Conservation (phyloP, 2,113 vertebrate species). For the Saccopteryx leptura region DNA sequence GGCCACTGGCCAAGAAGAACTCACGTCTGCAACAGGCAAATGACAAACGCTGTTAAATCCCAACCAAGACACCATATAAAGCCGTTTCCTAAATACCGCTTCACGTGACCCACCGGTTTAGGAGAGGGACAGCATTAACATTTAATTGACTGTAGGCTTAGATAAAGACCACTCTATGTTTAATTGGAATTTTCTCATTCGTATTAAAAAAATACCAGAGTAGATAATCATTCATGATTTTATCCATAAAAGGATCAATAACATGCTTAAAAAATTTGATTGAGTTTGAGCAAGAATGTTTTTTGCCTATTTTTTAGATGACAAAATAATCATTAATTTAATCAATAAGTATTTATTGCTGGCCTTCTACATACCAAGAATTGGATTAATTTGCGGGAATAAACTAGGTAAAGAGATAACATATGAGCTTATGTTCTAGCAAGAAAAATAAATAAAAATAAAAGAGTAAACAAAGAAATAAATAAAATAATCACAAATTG, state of each 20-base stretch:
- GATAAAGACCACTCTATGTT: not conserved
- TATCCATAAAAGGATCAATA: not conserved
- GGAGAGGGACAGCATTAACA: not conserved
- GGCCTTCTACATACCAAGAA: not conserved
- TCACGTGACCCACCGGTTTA: not conserved
- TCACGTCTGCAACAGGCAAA: not conserved
- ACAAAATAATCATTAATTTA: not conserved
- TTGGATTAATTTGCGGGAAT: not conserved
- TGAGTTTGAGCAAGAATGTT: not conserved
- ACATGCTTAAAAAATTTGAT: not conserved
- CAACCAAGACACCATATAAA: not conserved
- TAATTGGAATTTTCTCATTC: not conserved
- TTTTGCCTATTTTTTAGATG: not conserved
- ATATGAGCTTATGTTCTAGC: not conserved
- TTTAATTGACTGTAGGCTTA: not conserved
- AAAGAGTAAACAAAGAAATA: not conserved
- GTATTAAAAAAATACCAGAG: not conserved
- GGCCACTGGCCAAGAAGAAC: accelerated
- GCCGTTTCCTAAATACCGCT: not conserved
- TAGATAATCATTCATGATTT: not conserved
- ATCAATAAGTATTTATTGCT: not conserved
- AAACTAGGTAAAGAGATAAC: not conserved
- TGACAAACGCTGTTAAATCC: not conserved
- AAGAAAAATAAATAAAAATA: not conserved
- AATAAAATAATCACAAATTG: not conserved